These are phyloP conservation scores for Polyodon spathula DNA, from an alignment of 2,113 vertebrate species.

Conservation along the genomic window DNA sequence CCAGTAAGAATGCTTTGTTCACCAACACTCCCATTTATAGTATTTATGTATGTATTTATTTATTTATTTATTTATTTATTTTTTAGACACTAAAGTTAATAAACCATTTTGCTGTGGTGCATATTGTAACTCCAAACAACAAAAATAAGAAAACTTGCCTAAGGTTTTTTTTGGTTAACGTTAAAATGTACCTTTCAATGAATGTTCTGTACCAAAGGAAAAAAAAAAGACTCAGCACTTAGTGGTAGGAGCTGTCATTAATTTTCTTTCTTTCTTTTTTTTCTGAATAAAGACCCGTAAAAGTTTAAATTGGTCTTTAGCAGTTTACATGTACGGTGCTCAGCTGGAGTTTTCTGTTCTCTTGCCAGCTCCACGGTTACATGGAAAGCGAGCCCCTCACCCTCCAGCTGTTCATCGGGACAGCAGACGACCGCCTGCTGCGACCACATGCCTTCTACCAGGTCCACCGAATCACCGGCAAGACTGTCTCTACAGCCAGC, in stretches of 20 bases:
- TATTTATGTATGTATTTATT: too few relatives aligned
- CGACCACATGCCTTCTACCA: conserved; percentile 95
- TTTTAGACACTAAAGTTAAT: too few relatives aligned
- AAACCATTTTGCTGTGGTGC: not conserved
- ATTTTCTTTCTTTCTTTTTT: conserved; percentile 25
- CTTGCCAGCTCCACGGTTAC: conserved; percentile 82
- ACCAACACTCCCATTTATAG: too few relatives aligned
- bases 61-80: too few relatives aligned
- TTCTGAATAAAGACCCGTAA: conserved; percentile 27
- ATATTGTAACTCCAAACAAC: not conserved
- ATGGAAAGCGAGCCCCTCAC: conserved; percentile 85
- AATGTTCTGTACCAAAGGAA: not conserved
- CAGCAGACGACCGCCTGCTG: conserved; percentile 90
- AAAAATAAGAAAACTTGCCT: too few relatives aligned
- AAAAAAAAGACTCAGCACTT: conserved; percentile 24
- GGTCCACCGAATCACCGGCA: conserved; percentile 92
- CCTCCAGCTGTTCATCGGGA: conserved; percentile 95
- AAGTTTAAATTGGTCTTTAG: conserved; percentile 34
- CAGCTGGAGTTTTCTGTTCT: conserved; percentile 65
- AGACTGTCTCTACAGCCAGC: conserved; percentile 90
- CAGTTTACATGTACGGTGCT: conserved; percentile 35
- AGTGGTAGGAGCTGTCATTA: conserved; percentile 36
- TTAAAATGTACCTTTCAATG: too few relatives aligned
- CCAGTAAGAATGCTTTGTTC: too few relatives aligned
- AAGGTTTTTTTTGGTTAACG: too few relatives aligned